Evolutionary conservation across 2,888 invertebrate genomes (phyloP).

Genomic region (Caenorhabditis imperialis): DNA sequence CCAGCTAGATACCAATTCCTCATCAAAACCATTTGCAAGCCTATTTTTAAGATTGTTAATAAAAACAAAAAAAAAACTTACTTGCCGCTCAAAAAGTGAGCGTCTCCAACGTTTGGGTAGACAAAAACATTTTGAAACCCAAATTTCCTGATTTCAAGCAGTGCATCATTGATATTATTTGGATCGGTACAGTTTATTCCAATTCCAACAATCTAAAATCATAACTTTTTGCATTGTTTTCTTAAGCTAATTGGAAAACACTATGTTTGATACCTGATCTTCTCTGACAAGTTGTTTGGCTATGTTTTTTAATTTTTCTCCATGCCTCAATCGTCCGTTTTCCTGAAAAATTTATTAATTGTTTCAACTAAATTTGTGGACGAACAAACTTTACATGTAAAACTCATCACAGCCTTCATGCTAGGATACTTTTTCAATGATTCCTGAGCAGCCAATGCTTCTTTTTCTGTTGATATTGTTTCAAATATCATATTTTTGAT

Average conservation of each 20-base stretch:
- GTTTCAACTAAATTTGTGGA: not conserved
- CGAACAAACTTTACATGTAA: slow-evolving; percentile 16
- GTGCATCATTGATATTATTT: slow-evolving; percentile 19
- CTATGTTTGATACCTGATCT: slow-evolving; percentile 5
- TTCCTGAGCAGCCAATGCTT: slow-evolving; percentile 6
- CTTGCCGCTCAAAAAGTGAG: slow-evolving; percentile 16
- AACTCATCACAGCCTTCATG: slow-evolving; percentile 23
- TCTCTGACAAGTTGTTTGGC: not conserved
- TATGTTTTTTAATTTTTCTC: slow-evolving; percentile 9
- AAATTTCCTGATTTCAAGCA: slow-evolving; percentile 3
- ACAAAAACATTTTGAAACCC: slow-evolving; percentile 34
- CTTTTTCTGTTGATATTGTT: slow-evolving; percentile 29
- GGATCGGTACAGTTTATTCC: slow-evolving; percentile 53
- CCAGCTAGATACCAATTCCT: slow-evolving; percentile 15
- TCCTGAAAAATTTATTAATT: too few species aligned
- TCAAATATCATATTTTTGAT: slow-evolving; percentile 36
- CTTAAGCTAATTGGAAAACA: too few species aligned
- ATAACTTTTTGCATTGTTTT: not conserved
- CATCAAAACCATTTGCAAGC: slow-evolving; percentile 1
- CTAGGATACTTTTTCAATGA: slow-evolving; percentile 16
- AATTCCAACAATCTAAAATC: slow-evolving; percentile 22
- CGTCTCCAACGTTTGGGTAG: slow-evolving; percentile 45
- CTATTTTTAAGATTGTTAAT: slow-evolving; percentile 4
- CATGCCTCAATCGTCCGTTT: slow-evolving; percentile 23
- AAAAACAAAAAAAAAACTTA: slow-evolving; percentile 8